Evolutionary conservation across 2,113 vertebrate species (phyloP), one percentile per base, ranked within the genome.

Genomic region (Neogobius melanostomus): DNA sequence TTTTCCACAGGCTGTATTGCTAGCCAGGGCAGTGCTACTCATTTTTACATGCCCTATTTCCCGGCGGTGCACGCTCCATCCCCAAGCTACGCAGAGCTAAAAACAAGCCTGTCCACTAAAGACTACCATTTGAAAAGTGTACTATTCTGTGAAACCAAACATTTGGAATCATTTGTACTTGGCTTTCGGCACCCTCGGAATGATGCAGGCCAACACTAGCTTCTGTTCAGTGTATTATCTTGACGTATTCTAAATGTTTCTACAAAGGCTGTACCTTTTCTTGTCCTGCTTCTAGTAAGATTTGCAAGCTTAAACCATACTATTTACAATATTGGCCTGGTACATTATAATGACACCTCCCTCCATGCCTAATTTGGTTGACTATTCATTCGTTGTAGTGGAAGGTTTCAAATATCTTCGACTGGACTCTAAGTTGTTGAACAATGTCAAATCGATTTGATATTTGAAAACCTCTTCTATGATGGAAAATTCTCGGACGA

Each of bases 21-120:
- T 28, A 61, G 59, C 42, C 42, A 61, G 42, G 15, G 59, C 10
- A 57, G 54, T 36, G 54, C 54, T 36, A n/a, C 59, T 61, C 42
- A 61, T 61, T 61, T 61, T 44, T 61, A 61, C 59, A 61, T 61
- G 59, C 59, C 59, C 59, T 61, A 61, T 61, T 61, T 61, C 59
- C 14, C 14, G 42, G 42, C 42, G 44, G 14, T 44, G 59, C 59
- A 44, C 42, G 8, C 42, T 61, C 59, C 42, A 10, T 45, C 59
- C 59, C 16, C 59, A 61, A 61, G 59, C 59, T 45, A 61, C n/a
- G 7, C 28, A 3, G 11, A n/a, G 59, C 59, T 16, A 61, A 61
- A 42, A 45, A 61, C 10, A 44, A 61, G 15, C 2, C 57, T 43
- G 57, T 10, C 42, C 59, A 44, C 59, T 61, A 61, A 61, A 61